phyloP scores from a whole-genome alignment of 2,113 vertebrate species.

The Mastomys coucha region DNA sequence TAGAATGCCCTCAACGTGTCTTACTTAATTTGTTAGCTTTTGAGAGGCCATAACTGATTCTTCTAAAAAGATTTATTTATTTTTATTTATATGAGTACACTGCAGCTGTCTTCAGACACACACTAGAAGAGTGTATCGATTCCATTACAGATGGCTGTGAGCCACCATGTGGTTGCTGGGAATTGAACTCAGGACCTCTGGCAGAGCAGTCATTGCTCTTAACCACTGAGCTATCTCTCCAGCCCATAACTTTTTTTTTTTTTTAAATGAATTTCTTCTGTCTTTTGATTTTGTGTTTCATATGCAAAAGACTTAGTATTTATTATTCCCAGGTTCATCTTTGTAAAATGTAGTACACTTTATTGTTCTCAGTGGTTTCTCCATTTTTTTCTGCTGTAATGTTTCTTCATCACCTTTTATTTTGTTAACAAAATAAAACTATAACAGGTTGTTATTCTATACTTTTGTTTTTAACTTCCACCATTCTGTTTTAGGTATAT shows the following conservation, averaged over 20 bases:
- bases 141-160: too few species aligned
- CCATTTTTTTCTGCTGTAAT: neutral
- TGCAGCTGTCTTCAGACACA: too few species aligned
- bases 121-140: too few species aligned
- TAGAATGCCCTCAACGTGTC: neutral
- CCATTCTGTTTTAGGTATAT: constrained; percentile 22
- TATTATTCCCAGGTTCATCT: neutral
- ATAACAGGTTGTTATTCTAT: constrained; percentile 21
- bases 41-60: neutral
- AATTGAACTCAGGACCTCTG: too few species aligned
- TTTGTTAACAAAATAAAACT: neutral
- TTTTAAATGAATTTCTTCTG: neutral
- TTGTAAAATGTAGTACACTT: neutral
- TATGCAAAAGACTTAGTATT: neutral
- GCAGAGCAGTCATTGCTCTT: too few species aligned
- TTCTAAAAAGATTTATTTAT: neutral
- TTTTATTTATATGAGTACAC: too few species aligned
- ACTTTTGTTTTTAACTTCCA: constrained; percentile 35
- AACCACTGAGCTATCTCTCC: too few species aligned
- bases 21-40: constrained; percentile 45
- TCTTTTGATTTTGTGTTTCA: constrained; percentile 41
- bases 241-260: neutral
- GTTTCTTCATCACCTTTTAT: neutral
- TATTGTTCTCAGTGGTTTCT: neutral
- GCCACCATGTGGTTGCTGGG: too few species aligned